Percentiles rank a stretch among this genome's conserved stretches.
Evolutionary conservation across 2,888 invertebrate species (phyloP).

Genomic region (Coleophora deauratella): DNA sequence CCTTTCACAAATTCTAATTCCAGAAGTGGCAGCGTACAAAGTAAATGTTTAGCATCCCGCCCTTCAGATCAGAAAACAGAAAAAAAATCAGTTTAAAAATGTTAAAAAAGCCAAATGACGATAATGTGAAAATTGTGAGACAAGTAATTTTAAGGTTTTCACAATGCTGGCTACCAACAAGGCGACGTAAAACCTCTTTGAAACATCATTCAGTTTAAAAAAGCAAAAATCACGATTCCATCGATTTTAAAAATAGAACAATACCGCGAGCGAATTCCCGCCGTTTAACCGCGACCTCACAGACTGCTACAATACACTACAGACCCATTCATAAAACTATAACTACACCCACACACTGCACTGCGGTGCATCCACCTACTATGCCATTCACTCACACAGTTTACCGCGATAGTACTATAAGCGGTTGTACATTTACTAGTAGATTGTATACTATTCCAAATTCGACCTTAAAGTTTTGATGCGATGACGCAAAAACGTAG

Average conservation of each 20-base stretch:
- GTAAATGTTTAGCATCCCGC: no score
- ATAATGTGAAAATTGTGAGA: no score
- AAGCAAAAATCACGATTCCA: no score
- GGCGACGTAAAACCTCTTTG: no score
- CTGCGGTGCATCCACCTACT: slow-evolving; percentile 30
- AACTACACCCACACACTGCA: slow-evolving; percentile 29
- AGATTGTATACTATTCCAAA: slow-evolving; percentile 38
- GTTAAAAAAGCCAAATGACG: no score
- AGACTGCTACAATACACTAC: slow-evolving; percentile 12
- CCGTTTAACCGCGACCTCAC: slow-evolving; percentile 36
- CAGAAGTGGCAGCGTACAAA: no score
- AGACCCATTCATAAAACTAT: slow-evolving; percentile 53
- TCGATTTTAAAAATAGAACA: slow-evolving; percentile 14
- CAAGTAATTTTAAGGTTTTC: no score
- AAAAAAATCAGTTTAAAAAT: no score
- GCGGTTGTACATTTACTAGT: slow-evolving; percentile 50
- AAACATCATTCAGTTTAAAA: no score
- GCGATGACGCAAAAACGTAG: background rate
- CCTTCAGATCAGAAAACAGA: no score
- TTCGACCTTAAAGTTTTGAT: slow-evolving; percentile 15
- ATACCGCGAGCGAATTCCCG: slow-evolving; percentile 35
- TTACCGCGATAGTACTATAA: slow-evolving; percentile 68
- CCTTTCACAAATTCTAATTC: no score
- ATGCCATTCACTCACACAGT: slow-evolving; percentile 23
- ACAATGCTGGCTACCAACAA: no score